Conservation (phyloP, 2,113 vertebrate genomes). For the Colistium nudipinnis region DNA sequence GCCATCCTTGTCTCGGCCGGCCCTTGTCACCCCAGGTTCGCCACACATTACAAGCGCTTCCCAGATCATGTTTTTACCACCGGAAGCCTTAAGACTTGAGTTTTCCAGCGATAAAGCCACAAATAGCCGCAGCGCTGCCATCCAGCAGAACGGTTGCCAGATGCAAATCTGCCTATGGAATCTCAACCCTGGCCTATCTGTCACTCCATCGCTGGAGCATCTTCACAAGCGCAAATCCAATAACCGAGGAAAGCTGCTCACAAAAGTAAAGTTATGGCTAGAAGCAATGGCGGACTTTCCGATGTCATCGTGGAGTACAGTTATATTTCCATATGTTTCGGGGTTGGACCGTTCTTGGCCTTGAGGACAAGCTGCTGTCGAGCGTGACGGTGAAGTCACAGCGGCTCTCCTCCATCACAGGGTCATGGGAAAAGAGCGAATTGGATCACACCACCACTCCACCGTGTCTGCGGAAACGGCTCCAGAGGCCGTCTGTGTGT, state of each 20-base stretch:
- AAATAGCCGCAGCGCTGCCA: slow-evolving; percentile 32
- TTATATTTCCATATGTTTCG: slow-evolving; percentile 15
- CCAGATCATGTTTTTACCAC: slow-evolving; percentile 22
- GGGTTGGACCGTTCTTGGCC: not conserved
- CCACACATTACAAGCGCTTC: slow-evolving; percentile 9
- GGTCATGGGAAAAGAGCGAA: not conserved
- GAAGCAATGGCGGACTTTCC: slow-evolving; percentile 27
- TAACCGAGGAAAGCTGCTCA: slow-evolving; percentile 7
- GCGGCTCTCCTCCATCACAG: not conserved
- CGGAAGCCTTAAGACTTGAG: too few species aligned
- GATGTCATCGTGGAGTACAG: not conserved
- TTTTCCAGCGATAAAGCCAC: too few species aligned
- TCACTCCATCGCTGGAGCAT: too few species aligned
- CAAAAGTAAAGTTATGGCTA: slow-evolving; percentile 46
- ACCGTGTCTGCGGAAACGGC: too few species aligned
- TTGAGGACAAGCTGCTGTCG: not conserved
- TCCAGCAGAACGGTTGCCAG: slow-evolving; percentile 39
- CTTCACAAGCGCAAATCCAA: too few species aligned
- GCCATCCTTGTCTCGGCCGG: too few species aligned
- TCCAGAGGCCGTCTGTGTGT: not conserved
- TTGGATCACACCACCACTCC: too few species aligned
- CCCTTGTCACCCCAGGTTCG: too few species aligned
- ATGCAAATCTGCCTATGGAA: slow-evolving; percentile 35
- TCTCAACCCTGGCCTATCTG: too few species aligned
- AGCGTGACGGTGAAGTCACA: not conserved